phyloP scores from a whole-genome alignment of 2,113 vertebrate species.

The Lanius collurio region DNA sequence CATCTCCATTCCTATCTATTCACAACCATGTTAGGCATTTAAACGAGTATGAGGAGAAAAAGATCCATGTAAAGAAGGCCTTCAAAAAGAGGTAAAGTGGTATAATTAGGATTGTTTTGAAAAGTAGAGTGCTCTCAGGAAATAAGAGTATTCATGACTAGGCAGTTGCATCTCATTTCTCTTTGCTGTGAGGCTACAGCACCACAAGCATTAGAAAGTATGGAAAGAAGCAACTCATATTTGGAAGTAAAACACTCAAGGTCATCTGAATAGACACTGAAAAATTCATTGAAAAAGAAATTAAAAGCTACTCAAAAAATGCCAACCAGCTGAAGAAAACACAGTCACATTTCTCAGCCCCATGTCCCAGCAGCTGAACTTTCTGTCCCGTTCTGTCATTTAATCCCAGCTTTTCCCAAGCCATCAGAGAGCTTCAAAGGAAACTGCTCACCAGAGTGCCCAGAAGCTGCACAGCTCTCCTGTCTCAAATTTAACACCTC shows the following conservation, averaged over 20 bases:
- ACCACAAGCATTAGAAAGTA: not conserved
- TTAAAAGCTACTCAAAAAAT: not conserved
- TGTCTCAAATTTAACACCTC: constrained; percentile 11
- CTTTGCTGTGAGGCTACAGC: not conserved
- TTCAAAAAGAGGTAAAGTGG: not conserved
- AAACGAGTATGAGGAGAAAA: not conserved
- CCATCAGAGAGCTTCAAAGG: not conserved
- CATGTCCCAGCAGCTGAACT: not conserved
- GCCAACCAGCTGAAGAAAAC: not conserved
- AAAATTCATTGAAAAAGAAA: not conserved
- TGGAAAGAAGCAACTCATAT: not conserved
- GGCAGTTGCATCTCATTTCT: not conserved
- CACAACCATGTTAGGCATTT: not conserved
- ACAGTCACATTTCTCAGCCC: not conserved
- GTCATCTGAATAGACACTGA: not conserved
- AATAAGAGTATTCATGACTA: not conserved
- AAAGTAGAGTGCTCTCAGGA: not conserved
- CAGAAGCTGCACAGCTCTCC: not conserved
- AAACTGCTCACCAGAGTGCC: not conserved
- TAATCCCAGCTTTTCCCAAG: constrained; percentile 23
- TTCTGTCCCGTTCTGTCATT: constrained; percentile 22
- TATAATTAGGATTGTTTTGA: not conserved
- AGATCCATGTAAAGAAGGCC: not conserved
- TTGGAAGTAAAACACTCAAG: not conserved
- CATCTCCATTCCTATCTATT: not conserved